phyloP scores from a whole-genome alignment of 2,888 invertebrate species.

The Rhingia campestris region DNA sequence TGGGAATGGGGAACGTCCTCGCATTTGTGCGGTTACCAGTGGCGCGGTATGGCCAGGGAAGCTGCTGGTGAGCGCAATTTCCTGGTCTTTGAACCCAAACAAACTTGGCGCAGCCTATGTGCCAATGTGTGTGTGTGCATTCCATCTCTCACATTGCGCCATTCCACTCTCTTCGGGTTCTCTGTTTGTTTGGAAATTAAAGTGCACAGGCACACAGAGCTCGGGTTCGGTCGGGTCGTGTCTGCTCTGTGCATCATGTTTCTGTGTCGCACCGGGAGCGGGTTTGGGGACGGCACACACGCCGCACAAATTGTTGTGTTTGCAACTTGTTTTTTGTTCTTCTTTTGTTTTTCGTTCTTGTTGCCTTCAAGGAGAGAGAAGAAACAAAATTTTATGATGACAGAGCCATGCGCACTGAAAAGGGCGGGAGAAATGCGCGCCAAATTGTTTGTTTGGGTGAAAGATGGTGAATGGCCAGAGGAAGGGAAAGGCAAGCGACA shows the following conservation, averaged over 20 bases:
- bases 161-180: conserved; percentile 1
- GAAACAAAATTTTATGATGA: conserved; percentile 5
- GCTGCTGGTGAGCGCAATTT: conserved; percentile 69
- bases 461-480: conserved; percentile 30
- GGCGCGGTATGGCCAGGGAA: conserved; percentile 22
- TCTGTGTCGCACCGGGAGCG: conserved; percentile 4
- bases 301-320: neutral
- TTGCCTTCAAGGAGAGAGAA: conserved; percentile 11
- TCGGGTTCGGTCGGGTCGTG: neutral
- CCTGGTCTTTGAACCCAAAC: conserved; percentile 77
- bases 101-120: conserved; percentile 68
- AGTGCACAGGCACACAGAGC: conserved; percentile 51
- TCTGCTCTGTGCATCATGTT: neutral
- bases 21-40: conserved; percentile 43
- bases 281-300: conserved; percentile 5
- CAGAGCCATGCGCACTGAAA: conserved; percentile 68
- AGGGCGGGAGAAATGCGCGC: conserved; percentile 76
- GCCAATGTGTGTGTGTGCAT: conserved; percentile 48
- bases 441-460: conserved; percentile 73
- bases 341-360: conserved; percentile 4
- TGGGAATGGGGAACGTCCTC: conserved; percentile 5
- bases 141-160: conserved; percentile 18
- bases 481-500: conserved; percentile 40
- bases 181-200: conserved; percentile 50
- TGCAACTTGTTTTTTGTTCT: conserved; percentile 48